Percentiles rank a stretch among this genome's conserved stretches.
phyloP scores from a whole-genome alignment of 2,888 invertebrate genomes.

The Heliconius sara region DNA sequence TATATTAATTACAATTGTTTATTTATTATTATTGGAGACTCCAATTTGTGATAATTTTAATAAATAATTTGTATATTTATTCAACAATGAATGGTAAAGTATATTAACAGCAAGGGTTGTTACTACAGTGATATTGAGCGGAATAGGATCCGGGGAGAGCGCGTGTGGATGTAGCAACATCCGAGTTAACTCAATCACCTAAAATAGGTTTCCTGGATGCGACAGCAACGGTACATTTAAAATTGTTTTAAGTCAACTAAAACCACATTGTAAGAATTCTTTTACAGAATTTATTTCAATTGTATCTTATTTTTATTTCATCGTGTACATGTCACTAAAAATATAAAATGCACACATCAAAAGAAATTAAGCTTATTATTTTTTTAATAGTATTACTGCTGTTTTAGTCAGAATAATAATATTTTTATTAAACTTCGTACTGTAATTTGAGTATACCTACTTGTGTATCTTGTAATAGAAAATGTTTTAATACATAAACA shows the following conservation, averaged over 20 bases:
- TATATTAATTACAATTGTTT: no score
- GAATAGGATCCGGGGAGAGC: background rate
- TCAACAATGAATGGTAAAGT: background rate
- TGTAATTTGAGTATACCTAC: no score
- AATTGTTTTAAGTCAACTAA: background rate
- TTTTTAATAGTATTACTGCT: no score
- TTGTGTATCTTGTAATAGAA: background rate
- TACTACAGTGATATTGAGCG: constrained; percentile 16
- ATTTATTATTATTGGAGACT: no score
- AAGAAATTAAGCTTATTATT: no score
- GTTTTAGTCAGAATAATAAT: no score
- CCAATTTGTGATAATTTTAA: no score
- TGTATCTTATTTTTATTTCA: background rate
- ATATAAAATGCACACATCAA: no score
- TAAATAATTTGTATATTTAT: no score
- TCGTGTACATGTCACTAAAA: background rate
- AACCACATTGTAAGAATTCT: background rate
- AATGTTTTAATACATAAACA: background rate
- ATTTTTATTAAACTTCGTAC: no score
- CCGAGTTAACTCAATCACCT: constrained; percentile 21
- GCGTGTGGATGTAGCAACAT: constrained; percentile 7
- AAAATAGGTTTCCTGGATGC: constrained; percentile 14
- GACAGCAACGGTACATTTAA: constrained; percentile 10
- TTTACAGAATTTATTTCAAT: background rate
- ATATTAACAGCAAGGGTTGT: constrained; percentile 12